Evolutionary conservation across 2,797 vertebrate species (phyloP).

Genomic region (Periparus ater): DNA sequence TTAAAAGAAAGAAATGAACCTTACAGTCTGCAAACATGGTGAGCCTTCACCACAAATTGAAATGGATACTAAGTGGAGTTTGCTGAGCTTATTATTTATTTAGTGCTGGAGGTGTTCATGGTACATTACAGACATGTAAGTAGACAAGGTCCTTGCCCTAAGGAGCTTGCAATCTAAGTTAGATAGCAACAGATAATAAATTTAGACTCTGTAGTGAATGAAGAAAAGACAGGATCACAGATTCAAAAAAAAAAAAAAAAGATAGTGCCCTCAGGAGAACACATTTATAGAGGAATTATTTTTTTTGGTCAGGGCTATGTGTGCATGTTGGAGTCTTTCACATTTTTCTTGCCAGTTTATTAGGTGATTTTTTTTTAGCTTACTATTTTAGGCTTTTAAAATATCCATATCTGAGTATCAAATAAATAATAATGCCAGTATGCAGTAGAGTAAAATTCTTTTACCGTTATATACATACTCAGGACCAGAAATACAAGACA

Average conservation of each 20-base stretch:
- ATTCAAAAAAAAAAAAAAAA: neutral
- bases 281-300: neutral
- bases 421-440: neutral
- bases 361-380: neutral
- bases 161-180: slow-evolving; percentile 38
- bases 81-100: slow-evolving; percentile 54
- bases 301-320: fast-evolving
- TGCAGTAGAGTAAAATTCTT: neutral
- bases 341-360: neutral
- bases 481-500: neutral
- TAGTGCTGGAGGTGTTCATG: slow-evolving; percentile 40
- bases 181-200: slow-evolving; percentile 52
- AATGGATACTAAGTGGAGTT: slow-evolving; percentile 56
- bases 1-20: slow-evolving; percentile 33
- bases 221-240: neutral
- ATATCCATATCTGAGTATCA: neutral
- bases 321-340: neutral
- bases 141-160: slow-evolving; percentile 46
- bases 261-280: neutral
- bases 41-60: slow-evolving; percentile 56
- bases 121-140: slow-evolving; percentile 29
- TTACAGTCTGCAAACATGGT: neutral
- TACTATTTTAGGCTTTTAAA: neutral
- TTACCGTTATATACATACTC: neutral
- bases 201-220: neutral